Evolutionary conservation across 2,888 invertebrate species (phyloP), one percentile per base, ranked within the genome.

Genomic region (Ornithoptera priamus): DNA sequence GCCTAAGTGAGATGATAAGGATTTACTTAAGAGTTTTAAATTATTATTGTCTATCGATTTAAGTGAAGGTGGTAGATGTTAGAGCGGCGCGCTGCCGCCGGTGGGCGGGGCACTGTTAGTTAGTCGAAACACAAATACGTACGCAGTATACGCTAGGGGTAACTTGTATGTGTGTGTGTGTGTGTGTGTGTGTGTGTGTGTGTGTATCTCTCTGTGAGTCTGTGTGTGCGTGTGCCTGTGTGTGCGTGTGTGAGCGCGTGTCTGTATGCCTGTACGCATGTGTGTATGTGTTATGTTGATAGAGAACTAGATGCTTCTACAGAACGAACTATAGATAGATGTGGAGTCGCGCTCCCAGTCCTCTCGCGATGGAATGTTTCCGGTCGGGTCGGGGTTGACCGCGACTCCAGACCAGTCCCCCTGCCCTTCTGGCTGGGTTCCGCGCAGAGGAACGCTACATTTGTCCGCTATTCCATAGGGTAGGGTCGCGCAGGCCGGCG

Each of bases 1-100:
- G 91, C 91, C 92, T 92, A 92, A 92, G 92, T 92, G 91, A 92
- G 90, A 92, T 89, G 86, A 86, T 92, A 92, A 91, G 90, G 82
- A 82, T 57, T 62, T 87, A 89, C 81, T 88, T 90, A 90, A 90
- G 87, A 85, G 78, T 88, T 90, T 89, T 92, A 92, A 92, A 91
- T 92, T 91, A 39, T 39, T 39, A 92, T 92, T 91, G 86, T 89
- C 88, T 86, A 87, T 89, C 86, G 85, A 90, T 90, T 88, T 76
- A 39, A 39, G 39, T 39, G 77, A 82, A 80, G 89, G 88, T 88
- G 89, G 92, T 92, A 91, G 91, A 78, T 86, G 87, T 86, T 91
- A 90, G 88, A 78, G 82, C 85, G 17, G 53, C 53, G 53, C 53
- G 53, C 53, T 18, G 53, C 53, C 17, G n/a, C 53, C 17, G 17